A percentile compares a stretch with the other conserved stretches of the same genome.
Evolutionary conservation across 2,113 vertebrate genomes (phyloP).

Genomic region (Salvelinus namaycush): DNA sequence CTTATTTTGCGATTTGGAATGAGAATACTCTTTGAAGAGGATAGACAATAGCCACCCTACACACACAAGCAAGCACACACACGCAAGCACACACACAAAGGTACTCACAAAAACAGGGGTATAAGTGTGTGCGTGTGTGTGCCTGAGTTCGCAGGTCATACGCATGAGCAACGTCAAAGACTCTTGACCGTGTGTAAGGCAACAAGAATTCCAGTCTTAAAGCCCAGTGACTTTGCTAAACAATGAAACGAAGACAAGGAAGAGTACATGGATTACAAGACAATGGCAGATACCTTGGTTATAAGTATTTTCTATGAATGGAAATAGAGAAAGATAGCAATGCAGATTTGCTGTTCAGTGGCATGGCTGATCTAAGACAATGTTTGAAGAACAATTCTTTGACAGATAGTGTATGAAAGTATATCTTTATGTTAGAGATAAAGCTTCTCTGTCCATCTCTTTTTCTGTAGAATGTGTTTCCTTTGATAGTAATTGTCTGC

Average conservation of each 20-base stretch:
- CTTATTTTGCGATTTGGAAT: constrained; percentile 34
- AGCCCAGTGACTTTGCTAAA: not conserved
- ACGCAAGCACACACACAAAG: not conserved
- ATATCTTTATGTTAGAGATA: too few species aligned
- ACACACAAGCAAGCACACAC: constrained; percentile 16
- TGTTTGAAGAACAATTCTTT: not conserved
- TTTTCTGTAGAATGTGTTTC: too few species aligned
- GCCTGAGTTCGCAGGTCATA: not conserved
- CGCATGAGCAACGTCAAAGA: not conserved
- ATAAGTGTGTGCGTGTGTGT: not conserved
- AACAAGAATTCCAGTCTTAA: not conserved
- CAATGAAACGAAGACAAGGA: not conserved
- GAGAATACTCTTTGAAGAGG: not conserved
- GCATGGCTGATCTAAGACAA: not conserved
- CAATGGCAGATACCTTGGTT: not conserved
- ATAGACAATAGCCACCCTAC: constrained; percentile 34
- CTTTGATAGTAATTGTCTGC: too few species aligned
- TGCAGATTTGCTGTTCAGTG: not conserved
- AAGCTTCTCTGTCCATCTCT: too few species aligned
- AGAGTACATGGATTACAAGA: too few species aligned
- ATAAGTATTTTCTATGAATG: not conserved
- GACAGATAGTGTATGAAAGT: too few species aligned
- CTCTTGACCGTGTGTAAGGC: not conserved
- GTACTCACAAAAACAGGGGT: not conserved
- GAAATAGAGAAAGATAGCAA: not conserved